phyloP scores from a whole-genome alignment of 2,888 invertebrate species.

The Boloria selene region DNA sequence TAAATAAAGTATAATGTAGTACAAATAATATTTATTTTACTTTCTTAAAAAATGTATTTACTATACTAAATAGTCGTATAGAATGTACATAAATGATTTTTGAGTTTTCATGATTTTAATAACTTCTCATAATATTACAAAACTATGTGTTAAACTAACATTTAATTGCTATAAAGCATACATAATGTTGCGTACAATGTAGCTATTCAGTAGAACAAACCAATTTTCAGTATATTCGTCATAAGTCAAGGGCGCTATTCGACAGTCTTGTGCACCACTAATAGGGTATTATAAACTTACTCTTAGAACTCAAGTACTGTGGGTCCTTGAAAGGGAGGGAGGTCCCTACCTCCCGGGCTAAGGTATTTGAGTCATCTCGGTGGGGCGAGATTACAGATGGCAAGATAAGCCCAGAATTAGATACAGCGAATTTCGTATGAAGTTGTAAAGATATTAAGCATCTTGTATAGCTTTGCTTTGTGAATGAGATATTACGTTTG shows the following conservation, averaged over 20 bases:
- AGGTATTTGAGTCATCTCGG: constrained; percentile 68
- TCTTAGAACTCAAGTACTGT: constrained; percentile 64
- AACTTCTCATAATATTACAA: no score
- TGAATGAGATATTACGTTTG: constrained; percentile 74
- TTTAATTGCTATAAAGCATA: no score
- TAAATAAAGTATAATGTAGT: neutral
- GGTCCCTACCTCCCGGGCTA: no score
- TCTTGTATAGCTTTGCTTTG: constrained; percentile 65
- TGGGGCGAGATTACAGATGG: constrained; percentile 76
- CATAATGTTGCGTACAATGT: neutral
- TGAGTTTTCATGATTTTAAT: no score
- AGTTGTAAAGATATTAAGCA: constrained; percentile 74
- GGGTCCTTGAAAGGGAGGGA: constrained; percentile 50
- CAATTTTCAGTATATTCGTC: constrained; percentile 38
- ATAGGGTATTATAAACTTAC: constrained; percentile 80
- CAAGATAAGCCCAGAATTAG: constrained; percentile 80
- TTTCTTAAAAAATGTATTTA: no score
- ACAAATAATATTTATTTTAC: no score
- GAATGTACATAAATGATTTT: no score
- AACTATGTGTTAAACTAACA: no score
- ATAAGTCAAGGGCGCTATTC: constrained; percentile 54
- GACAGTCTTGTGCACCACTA: constrained; percentile 65
- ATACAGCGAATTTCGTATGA: constrained; percentile 80
- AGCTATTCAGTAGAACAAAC: constrained; percentile 16
- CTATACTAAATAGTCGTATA: no score